phyloP scores from a whole-genome alignment of 2,797 vertebrate species.

The Emys orbicularis region DNA sequence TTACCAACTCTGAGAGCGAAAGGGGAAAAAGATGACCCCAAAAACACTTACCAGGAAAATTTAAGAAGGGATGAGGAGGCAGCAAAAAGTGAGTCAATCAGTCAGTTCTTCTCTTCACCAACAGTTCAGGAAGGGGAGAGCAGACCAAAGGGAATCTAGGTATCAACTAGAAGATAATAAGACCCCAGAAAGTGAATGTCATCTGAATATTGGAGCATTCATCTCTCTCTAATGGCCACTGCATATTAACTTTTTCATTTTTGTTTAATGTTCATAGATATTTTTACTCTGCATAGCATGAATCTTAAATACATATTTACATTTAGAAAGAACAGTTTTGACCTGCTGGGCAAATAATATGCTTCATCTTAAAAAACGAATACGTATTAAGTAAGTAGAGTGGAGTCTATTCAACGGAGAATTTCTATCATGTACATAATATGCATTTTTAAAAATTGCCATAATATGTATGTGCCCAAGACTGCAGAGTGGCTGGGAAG shows the following conservation, averaged over 20 bases:
- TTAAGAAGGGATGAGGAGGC: background rate
- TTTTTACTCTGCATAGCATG: background rate
- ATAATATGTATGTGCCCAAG: background rate
- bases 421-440: conserved; percentile 13
- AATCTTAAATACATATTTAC: background rate
- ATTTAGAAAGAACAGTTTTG: background rate
- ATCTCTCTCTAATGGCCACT: background rate
- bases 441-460: background rate
- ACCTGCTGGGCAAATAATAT: background rate
- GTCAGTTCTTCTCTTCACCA: background rate
- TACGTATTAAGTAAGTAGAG: background rate
- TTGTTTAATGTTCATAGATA: background rate
- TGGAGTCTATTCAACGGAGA: background rate
- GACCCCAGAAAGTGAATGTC: background rate
- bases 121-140: background rate
- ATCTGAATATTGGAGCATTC: rapidly evolving
- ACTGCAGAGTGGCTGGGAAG: conserved; percentile 7
- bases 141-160: background rate
- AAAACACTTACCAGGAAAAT: background rate
- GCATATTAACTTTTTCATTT: background rate
- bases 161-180: background rate
- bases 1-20: no score
- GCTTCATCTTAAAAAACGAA: background rate
- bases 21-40: background rate
- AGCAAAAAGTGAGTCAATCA: background rate